Conservation (phyloP, 1,140 invertebrate species). For the Kradibia gibbosae region DNA sequence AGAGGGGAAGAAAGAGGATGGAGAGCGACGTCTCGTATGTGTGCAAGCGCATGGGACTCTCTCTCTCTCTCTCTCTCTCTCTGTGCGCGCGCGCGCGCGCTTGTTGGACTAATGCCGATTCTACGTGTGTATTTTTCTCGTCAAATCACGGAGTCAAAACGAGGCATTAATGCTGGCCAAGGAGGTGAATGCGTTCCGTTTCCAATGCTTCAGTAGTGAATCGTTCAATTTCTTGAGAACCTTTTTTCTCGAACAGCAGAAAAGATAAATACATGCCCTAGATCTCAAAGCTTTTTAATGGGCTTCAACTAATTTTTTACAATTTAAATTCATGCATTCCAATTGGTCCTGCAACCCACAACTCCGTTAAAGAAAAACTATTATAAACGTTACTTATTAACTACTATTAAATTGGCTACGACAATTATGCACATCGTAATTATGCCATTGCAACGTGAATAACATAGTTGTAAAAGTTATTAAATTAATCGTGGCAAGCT, state of each 20-base stretch:
- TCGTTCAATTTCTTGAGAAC: neutral
- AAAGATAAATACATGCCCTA: neutral
- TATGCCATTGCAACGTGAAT: neutral
- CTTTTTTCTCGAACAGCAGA: neutral
- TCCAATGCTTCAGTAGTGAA: neutral
- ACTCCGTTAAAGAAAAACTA: no score
- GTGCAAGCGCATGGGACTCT: no score
- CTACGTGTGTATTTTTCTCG: conserved; percentile 6
- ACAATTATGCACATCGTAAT: neutral
- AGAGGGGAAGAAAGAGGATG: conserved; percentile 26
- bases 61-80: no score
- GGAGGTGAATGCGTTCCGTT: conserved; percentile 3
- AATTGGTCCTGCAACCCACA: neutral
- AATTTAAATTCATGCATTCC: neutral
- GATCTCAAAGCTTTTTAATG: neutral
- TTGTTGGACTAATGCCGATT: conserved; percentile 35
- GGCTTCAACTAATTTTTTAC: neutral
- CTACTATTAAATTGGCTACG: neutral
- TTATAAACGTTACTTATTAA: neutral
- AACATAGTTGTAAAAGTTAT: neutral
- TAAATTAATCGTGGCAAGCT: neutral
- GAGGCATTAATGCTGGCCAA: neutral
- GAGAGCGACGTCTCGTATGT: neutral
- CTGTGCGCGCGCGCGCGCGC: neutral
- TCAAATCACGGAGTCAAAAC: conserved; percentile 15